Evolutionary conservation across 2,113 vertebrate species (phyloP).

Genomic region (Spermophilus dauricus): DNA sequence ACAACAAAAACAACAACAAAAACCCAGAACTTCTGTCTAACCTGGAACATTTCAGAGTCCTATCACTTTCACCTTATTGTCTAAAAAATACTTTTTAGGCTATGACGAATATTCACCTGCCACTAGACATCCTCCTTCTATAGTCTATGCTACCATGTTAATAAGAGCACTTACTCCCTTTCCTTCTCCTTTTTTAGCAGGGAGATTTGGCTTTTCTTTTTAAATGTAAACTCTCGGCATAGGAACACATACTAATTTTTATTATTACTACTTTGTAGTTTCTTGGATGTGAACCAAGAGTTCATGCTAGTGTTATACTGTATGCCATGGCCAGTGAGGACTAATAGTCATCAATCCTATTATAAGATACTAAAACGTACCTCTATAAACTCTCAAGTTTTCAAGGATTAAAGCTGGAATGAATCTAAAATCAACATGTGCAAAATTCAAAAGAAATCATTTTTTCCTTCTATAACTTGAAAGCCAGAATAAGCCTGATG

Average conservation of each 20-base stretch:
- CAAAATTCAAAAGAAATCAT: conserved; percentile 45
- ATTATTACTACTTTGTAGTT: conserved; percentile 57
- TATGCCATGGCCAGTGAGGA: background rate
- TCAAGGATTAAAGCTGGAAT: conserved; percentile 44
- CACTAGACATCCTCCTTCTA: background rate
- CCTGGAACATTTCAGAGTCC: background rate
- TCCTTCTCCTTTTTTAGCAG: background rate
- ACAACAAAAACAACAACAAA: background rate
- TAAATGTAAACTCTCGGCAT: background rate
- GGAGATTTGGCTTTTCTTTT: conserved; percentile 4
- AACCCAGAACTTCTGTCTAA: conserved; percentile 28
- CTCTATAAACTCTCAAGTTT: conserved; percentile 51
- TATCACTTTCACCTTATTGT: conserved; percentile 17
- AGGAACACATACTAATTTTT: conserved; percentile 31
- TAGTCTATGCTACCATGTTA: background rate
- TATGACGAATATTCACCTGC: background rate
- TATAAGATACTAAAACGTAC: conserved; percentile 31
- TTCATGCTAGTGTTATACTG: conserved; percentile 41
- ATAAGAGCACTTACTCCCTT: background rate
- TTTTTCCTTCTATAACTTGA: conserved; percentile 45
- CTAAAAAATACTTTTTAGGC: background rate
- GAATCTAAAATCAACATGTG: background rate
- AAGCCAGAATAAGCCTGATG: conserved; percentile 47
- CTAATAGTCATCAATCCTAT: conserved; percentile 14
- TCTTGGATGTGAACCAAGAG: conserved; percentile 40